Evolutionary conservation across 2,113 vertebrate species (phyloP).

Genomic region (Cephalopholis sonnerati): DNA sequence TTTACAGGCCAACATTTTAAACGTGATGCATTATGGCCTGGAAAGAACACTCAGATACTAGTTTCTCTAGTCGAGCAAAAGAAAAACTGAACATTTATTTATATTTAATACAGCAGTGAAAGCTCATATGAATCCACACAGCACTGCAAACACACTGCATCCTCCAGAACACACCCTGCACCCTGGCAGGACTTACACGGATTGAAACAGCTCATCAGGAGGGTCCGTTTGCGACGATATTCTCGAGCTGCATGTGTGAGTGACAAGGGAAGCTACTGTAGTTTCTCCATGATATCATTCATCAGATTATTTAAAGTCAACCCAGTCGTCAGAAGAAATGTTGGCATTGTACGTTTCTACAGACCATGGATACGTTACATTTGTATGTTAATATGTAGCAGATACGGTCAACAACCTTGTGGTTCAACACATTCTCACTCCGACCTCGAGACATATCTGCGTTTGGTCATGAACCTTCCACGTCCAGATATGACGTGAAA

Average conservation of each 20-base stretch:
- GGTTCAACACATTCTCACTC: too few species aligned
- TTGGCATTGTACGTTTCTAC: too few species aligned
- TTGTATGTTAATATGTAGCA: too few species aligned
- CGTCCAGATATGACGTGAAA: too few species aligned
- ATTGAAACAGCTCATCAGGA: slow-evolving; percentile 84
- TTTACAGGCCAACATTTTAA: background rate
- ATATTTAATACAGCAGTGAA: slow-evolving; percentile 6
- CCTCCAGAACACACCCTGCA: slow-evolving; percentile 59
- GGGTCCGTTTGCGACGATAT: slow-evolving; percentile 75
- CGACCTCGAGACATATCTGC: too few species aligned
- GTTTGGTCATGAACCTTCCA: too few species aligned
- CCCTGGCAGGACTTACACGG: slow-evolving; percentile 81
- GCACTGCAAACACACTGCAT: slow-evolving; percentile 69
- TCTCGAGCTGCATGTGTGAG: slow-evolving; percentile 74
- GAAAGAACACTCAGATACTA: background rate
- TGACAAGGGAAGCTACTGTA: slow-evolving; percentile 52
- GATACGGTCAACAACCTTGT: too few species aligned
- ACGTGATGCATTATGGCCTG: slow-evolving; percentile 4
- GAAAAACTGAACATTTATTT: background rate
- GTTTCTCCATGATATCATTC: slow-evolving; percentile 10
- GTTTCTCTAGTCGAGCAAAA: background rate
- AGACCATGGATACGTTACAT: too few species aligned
- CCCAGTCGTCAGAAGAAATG: too few species aligned
- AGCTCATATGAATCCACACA: slow-evolving; percentile 40
- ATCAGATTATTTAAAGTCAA: background rate